Evolutionary conservation across 2,113 vertebrate genomes (phyloP), one percentile per base, ranked within the genome.

Genomic region (Sebastes schlegelii): DNA sequence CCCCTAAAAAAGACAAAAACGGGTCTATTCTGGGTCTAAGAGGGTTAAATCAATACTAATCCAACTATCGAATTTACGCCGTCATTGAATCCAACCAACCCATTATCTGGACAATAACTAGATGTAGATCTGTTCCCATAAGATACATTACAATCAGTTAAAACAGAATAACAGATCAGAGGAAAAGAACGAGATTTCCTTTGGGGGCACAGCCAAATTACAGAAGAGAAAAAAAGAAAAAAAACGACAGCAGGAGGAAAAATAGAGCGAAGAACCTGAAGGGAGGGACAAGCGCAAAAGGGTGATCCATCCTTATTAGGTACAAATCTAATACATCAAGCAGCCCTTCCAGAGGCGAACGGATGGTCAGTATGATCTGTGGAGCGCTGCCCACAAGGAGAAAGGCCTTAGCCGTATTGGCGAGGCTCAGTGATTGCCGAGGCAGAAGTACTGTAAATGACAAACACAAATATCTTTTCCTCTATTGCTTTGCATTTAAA

Each of bases 401-500:
- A 86, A 14, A 8, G 69, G 48, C 80, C 48, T 72, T 5, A 49
- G 70, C 16, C 4, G 61, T 57, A 60, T 2, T 26, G 78, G 66
- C 64, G 26, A 8, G 83, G 68, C 73, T 83, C 43, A 45, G 74
- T 26, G 82, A 71, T 26, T 81, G 73, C 79, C 63, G 76, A 88
- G 71, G 77, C 21, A 54, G 77, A 74, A 43, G n/a, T 65, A 67
- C 86, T 82, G 82, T 78, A 90, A 91, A 84, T 61, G 62, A 10
- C 55, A 80, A 88, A 92, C 82, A 84, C 84, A 91, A 90, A 91
- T 58, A 80, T 26, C 23, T 79, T 77, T 85, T 61, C 63, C 58
- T 70, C 57, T 66, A 71, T 91, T 86, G 87, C 90, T 93, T 93
- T 94, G 88, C 93, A 93, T 94, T 94, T 94, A 93, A 93, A 94